phyloP scores from a whole-genome alignment of 2,113 vertebrate species.

The Paralichthys olivaceus region DNA sequence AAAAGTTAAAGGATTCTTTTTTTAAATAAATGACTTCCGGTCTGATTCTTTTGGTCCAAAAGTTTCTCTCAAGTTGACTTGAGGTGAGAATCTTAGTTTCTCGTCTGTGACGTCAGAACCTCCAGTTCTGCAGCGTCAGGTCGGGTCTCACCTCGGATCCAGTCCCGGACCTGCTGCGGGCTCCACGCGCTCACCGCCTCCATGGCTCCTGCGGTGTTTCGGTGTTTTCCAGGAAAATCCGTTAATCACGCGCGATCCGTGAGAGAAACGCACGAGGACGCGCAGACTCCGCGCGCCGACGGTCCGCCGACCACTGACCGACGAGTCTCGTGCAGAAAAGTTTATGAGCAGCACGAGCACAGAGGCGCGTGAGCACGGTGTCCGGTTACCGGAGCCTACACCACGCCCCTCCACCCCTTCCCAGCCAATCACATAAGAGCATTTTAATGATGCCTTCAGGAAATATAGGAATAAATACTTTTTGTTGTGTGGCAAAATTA shows the following conservation, averaged over 20 bases:
- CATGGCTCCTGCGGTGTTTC: conserved; percentile 53
- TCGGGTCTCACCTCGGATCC: conserved; percentile 84
- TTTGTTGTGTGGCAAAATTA: too few relatives aligned
- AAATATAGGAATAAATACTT: not conserved
- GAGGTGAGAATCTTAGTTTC: too few relatives aligned
- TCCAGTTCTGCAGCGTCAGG: too few relatives aligned
- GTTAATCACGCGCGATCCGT: not conserved
- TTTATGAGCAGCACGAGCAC: conserved; percentile 3
- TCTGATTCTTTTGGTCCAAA: too few relatives aligned
- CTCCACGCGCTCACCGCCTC: conserved; percentile 78
- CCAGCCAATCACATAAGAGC: conserved; percentile 10
- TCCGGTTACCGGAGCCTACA: not conserved
- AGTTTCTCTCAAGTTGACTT: too few relatives aligned
- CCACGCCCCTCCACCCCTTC: not conserved
- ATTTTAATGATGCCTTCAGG: conserved; percentile 1
- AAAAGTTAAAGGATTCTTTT: too few relatives aligned
- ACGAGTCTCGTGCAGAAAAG: not conserved
- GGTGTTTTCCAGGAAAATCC: not conserved
- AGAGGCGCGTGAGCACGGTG: not conserved
- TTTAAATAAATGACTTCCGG: too few relatives aligned
- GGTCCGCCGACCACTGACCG: too few relatives aligned
- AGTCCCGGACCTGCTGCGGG: conserved; percentile 76
- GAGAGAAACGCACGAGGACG: not conserved
- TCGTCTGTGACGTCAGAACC: too few relatives aligned
- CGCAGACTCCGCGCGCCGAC: too few relatives aligned